Evolutionary conservation across 2,888 invertebrate species (phyloP), one percentile per base, ranked within the genome.

Genomic region (Linyphia triangularis): DNA sequence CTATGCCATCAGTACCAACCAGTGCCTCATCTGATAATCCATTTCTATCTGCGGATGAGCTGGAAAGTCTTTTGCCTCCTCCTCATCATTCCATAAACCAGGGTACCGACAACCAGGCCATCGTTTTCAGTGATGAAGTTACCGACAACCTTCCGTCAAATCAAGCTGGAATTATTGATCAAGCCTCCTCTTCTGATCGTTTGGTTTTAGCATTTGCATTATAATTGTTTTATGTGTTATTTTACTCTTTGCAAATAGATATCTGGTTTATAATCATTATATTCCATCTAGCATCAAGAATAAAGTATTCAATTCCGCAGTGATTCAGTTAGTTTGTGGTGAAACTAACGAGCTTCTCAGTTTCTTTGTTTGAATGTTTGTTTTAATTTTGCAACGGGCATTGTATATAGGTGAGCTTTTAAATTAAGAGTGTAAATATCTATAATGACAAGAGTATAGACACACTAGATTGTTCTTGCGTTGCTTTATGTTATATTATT

Each of bases 31-130:
- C 67, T 3, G 85, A 85, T 70, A 61, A 78, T 40, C 30, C 30
- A 9, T 61, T 78, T 26, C 37, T 78, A 13, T 86, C 86, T 16
- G 86, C 70, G 24, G 79, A 79, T 37, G 85, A 86, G n/a, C 22
- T 65, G 79, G 51, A 86, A 26, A 51, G 57, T 22, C 67, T 81
- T 3, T 57, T 86, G 24, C 86, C 86, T 26, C 81, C 73, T 13
- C 40, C 86, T 1, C 73, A 63, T 26, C 30, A 30, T 57, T 86
- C 79, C 24, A 73, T 86, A 26, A 86, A 22, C 30, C 19, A 19
- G 7, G 6, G 59, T 16, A n/a, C 19, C 26, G 22, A 40, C 13
- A 67, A 51, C 19, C 65, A n/a, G n/a, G 67, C 26, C n/a, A n/a
- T 67, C 9, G n/a, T 61, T 51, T 30, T 81, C n/a, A 16, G 22